A percentile compares a stretch with the other conserved stretches of the same genome.
phyloP scores from a whole-genome alignment of 2,797 vertebrate genomes.

The Rhinogobio ventralis region DNA sequence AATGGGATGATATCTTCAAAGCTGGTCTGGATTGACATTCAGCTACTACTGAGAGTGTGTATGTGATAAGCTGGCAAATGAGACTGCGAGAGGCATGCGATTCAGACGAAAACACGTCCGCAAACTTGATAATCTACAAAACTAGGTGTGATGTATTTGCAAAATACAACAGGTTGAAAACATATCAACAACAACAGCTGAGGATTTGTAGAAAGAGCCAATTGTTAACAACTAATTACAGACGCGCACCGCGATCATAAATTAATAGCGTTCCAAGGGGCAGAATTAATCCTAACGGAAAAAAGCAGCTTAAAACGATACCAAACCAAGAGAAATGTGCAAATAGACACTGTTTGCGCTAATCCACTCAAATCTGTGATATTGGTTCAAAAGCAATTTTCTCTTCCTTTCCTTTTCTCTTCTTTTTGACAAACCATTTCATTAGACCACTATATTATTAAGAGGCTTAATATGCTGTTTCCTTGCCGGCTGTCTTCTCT shows the following conservation, averaged over 20 bases:
- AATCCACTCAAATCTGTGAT: conserved; percentile 71
- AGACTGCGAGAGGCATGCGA: conserved; percentile 14
- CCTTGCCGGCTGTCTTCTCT: conserved; percentile 60
- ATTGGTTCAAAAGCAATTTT: conserved; percentile 68
- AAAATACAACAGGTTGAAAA: conserved; percentile 56
- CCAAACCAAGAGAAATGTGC: conserved; percentile 63
- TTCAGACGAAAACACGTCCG: neutral
- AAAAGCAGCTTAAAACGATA: conserved; percentile 59
- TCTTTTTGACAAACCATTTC: conserved; percentile 69
- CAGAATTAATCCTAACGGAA: conserved; percentile 55
- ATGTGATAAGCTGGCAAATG: conserved; percentile 54
- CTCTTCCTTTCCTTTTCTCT: conserved; percentile 52
- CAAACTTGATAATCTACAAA: conserved; percentile 34
- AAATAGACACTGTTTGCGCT: conserved; percentile 63
- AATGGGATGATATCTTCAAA: conserved; percentile 50
- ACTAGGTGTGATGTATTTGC: conserved; percentile 36
- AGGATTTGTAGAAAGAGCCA: conserved; percentile 55
- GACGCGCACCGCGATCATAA: conserved; percentile 44
- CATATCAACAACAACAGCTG: conserved; percentile 61
- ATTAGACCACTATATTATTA: conserved; percentile 68
- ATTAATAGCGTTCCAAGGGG: conserved; percentile 56
- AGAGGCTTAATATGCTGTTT: conserved; percentile 72
- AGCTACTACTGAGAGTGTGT: conserved; percentile 43
- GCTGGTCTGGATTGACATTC: conserved; percentile 30
- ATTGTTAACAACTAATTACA: conserved; percentile 59